These are phyloP conservation scores for Drosophila sp. DNA, from an alignment of 1,140 invertebrate genomes.

Conservation along the genomic window DNA sequence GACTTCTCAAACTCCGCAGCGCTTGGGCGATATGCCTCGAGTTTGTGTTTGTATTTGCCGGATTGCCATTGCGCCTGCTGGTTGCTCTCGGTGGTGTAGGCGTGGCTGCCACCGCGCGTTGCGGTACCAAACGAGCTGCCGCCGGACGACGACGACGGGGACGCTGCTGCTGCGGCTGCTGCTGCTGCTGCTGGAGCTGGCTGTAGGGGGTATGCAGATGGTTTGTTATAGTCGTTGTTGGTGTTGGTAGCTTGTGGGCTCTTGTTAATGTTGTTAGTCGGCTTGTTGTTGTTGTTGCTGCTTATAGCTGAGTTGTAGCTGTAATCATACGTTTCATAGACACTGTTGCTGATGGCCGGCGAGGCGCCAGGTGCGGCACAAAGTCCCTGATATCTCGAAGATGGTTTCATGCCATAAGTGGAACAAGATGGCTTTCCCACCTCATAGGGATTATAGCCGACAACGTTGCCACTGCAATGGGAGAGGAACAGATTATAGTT, in stretches of 20 bases:
- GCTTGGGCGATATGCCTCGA: slow-evolving; percentile 72
- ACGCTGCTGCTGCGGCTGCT: slow-evolving; percentile 25
- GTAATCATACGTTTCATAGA: slow-evolving; percentile 81
- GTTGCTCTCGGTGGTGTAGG: slow-evolving; percentile 65
- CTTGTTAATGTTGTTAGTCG: slow-evolving; percentile 76
- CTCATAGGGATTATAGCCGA: slow-evolving; percentile 89
- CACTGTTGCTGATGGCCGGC: slow-evolving; percentile 45
- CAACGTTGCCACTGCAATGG: slow-evolving; percentile 88
- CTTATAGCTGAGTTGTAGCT: slow-evolving; percentile 48
- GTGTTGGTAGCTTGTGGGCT: slow-evolving; percentile 46
- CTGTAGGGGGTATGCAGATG: slow-evolving; percentile 64
- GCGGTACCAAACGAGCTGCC: slow-evolving; percentile 64
- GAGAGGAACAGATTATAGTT: neutral
- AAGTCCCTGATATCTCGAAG: slow-evolving; percentile 89
- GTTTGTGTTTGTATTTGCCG: slow-evolving; percentile 68
- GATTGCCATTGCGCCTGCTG: slow-evolving; percentile 47
- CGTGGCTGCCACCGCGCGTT: slow-evolving; percentile 58
- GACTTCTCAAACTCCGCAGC: slow-evolving; percentile 75
- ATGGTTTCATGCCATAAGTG: slow-evolving; percentile 87
- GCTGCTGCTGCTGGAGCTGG: slow-evolving; percentile 63
- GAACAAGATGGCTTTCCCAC: slow-evolving; percentile 89
- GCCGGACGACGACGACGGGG: slow-evolving; percentile 39
- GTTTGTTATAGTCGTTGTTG: slow-evolving; percentile 54
- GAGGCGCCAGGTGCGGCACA: slow-evolving; percentile 83
- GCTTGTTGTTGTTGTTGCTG: slow-evolving; percentile 54